Conservation (phyloP, 2,888 invertebrate genomes). For the Zygogramma bicolorata region DNA sequence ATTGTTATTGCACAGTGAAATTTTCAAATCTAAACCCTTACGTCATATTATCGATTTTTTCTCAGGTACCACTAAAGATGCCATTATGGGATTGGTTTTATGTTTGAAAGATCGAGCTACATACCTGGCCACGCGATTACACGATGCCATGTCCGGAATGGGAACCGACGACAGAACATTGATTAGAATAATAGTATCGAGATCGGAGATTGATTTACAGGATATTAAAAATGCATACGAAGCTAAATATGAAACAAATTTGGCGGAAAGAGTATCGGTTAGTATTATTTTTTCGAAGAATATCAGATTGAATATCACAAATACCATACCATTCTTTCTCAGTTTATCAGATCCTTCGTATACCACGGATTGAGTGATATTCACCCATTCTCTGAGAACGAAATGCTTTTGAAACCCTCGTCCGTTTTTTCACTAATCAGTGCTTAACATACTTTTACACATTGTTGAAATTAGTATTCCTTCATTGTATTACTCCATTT, state of each 20-base stretch:
- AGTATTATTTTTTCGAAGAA: slow-evolving; percentile 44
- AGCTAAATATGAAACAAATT: slow-evolving; percentile 77
- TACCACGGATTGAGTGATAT: no score
- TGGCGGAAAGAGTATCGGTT: slow-evolving; percentile 85
- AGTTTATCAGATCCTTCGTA: not conserved
- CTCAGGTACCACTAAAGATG: slow-evolving; percentile 79
- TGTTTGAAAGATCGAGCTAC: slow-evolving; percentile 77
- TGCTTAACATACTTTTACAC: no score
- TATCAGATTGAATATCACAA: not conserved
- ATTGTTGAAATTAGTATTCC: no score
- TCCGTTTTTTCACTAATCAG: no score
- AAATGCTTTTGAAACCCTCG: not conserved
- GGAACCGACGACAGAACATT: slow-evolving; percentile 90
- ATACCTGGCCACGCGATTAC: slow-evolving; percentile 87
- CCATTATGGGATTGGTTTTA: slow-evolving; percentile 82
- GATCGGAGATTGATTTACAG: slow-evolving; percentile 85
- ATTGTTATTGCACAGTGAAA: no score
- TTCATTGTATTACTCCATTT: no score
- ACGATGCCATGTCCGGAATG: slow-evolving; percentile 89
- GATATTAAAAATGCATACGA: slow-evolving; percentile 86
- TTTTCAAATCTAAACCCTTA: no score
- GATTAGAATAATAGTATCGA: slow-evolving; percentile 86
- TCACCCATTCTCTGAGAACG: no score
- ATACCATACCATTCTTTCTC: no score
- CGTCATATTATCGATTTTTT: not conserved